phyloP scores from a whole-genome alignment of 2,888 invertebrate genomes.

The Hirtodrosophila cameraria region DNA sequence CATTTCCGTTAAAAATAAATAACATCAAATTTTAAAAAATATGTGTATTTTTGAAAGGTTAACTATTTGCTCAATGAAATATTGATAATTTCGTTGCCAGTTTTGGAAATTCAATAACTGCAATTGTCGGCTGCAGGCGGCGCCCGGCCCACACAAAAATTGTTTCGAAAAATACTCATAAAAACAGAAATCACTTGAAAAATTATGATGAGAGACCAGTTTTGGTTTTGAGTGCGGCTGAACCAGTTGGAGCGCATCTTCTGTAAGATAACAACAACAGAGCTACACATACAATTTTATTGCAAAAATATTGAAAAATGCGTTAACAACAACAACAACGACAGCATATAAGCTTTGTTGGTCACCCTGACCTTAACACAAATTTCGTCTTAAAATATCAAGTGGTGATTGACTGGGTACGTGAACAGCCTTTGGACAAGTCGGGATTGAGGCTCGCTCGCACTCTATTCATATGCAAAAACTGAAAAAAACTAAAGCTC shows the following conservation, averaged over 20 bases:
- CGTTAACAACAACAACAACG: constrained; percentile 60
- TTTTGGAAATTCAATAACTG: constrained; percentile 34
- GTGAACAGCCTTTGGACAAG: constrained; percentile 52
- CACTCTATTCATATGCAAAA: constrained; percentile 48
- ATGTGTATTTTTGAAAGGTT: constrained; percentile 22
- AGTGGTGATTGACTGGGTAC: constrained; percentile 34
- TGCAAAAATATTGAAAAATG: constrained; percentile 78
- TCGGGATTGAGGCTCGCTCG: constrained; percentile 44
- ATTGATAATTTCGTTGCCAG: constrained; percentile 33
- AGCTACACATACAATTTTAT: constrained; percentile 60
- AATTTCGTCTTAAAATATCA: constrained; percentile 61
- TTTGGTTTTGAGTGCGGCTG: constrained; percentile 49
- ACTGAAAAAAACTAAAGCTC: neutral
- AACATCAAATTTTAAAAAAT: neutral
- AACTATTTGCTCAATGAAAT: constrained; percentile 20
- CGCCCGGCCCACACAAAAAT: constrained; percentile 55
- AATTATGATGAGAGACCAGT: constrained; percentile 59
- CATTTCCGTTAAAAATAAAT: constrained; percentile 29
- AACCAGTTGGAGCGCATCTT: constrained; percentile 77
- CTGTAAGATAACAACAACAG: constrained; percentile 51
- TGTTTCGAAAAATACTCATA: constrained; percentile 41
- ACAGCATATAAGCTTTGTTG: constrained; percentile 57
- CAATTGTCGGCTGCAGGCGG: constrained; percentile 46
- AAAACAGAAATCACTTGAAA: constrained; percentile 35
- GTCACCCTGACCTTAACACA: constrained; percentile 78